Evolutionary conservation across 2,888 invertebrate species (phyloP), one percentile per base, ranked within the genome.

Genomic region (Anarsia innoxiella): DNA sequence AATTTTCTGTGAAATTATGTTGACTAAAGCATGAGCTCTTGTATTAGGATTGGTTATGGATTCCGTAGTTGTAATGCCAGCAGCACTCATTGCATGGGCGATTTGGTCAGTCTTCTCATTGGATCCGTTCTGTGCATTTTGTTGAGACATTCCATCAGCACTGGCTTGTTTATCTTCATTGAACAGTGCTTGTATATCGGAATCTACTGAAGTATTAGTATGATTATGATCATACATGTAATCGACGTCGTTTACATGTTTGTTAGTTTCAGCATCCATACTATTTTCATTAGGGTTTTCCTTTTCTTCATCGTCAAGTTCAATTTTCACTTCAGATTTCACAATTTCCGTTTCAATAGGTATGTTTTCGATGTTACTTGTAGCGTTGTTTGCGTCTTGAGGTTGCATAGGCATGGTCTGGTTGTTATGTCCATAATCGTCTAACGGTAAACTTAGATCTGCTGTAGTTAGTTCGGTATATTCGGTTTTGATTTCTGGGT

Each of bases 1-100:
- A 16, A 83, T 63, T 53, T 87, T 87, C 48, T 87, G 86, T 1
- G 86, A 80, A 16, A 88, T 54, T 32, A 88, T 80, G 54, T 87
- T 86, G 1, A 85, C 86, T 29, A 88, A 57, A 11, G 86, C 73
- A 15, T 76, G 71, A 5, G 86, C 49, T 52, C 56, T 58, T 10
- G 58, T 53, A 36, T 54, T 60, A 4, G 59, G 45, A 14, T 56
- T 38, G 14, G 55, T 37, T 35, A 76, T 74, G 16, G 65, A n/a
- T 2, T 10, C 12, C 9, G 53, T 49, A 2, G 76, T 58, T n/a
- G 69, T 55, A 39, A 84, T 83, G 23, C 83, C 80, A 3, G 82
- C 83, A 31, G 82, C 82, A 45, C 59, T 80, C 82, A 84, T 84
- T 1, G 82, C 83, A 49, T 82, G 71, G 9, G 78, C 80, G 19